Evolutionary conservation across 1,140 invertebrate genomes (phyloP).

Genomic region (Hycleus cichorii): DNA sequence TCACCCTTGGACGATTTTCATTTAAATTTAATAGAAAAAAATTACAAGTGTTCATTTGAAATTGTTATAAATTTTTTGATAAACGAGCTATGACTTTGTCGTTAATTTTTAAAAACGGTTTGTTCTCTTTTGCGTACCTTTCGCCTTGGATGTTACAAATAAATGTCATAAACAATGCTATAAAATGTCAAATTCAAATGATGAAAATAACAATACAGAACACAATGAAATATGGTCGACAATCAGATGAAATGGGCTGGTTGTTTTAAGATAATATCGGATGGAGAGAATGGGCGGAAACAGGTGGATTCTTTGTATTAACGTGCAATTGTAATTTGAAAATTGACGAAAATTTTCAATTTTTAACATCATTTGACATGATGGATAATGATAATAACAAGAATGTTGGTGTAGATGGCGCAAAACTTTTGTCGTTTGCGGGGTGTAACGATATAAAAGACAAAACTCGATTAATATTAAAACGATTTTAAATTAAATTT

Average conservation of each 20-base stretch:
- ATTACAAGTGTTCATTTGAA: too few relatives aligned
- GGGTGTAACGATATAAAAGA: slow-evolving; percentile 6
- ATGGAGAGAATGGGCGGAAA: not conserved
- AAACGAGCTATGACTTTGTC: too few relatives aligned
- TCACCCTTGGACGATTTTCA: too few relatives aligned
- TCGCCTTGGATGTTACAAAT: too few relatives aligned
- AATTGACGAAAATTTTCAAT: too few relatives aligned
- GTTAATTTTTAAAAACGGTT: too few relatives aligned
- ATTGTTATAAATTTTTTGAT: too few relatives aligned
- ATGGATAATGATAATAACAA: not conserved
- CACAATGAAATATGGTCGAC: slow-evolving; percentile 10
- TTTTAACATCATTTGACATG: too few relatives aligned
- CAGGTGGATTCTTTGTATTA: too few relatives aligned
- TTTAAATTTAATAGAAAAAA: too few relatives aligned
- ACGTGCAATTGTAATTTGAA: too few relatives aligned
- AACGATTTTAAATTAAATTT: not conserved
- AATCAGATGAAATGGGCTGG: slow-evolving; percentile 6
- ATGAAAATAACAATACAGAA: slow-evolving; percentile 4
- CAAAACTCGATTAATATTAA: slow-evolving; percentile 7
- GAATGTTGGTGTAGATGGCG: slow-evolving; percentile 1
- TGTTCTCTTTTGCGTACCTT: too few relatives aligned
- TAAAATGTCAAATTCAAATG: slow-evolving; percentile 10
- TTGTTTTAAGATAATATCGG: slow-evolving; percentile 10
- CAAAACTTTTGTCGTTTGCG: slow-evolving; percentile 1
- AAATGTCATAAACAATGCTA: slow-evolving; percentile 1